phyloP scores from a whole-genome alignment of 2,888 invertebrate species.

The Luffia ferchaultella region DNA sequence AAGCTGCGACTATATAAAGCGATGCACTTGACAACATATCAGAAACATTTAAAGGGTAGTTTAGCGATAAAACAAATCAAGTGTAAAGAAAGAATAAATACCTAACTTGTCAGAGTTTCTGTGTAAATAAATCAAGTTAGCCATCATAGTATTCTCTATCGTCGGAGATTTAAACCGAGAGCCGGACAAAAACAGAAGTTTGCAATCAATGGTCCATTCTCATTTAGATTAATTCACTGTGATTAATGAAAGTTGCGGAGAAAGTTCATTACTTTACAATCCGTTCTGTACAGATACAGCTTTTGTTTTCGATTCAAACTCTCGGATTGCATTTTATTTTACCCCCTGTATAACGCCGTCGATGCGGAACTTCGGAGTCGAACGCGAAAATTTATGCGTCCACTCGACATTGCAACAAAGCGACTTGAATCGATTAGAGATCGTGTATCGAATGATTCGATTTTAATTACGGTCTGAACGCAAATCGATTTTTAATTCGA shows the following conservation, averaged over 20 bases:
- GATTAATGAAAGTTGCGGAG: constrained; percentile 34
- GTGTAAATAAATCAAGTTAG: too few species aligned
- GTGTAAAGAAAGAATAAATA: too few species aligned
- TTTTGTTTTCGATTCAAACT: not conserved
- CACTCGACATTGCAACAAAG: not conserved
- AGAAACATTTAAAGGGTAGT: too few species aligned
- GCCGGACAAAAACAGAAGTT: too few species aligned
- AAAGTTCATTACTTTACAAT: not conserved
- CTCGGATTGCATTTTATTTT: not conserved
- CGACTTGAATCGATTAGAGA: not conserved
- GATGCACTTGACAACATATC: too few species aligned
- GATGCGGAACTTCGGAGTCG: not conserved
- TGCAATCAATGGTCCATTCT: constrained; percentile 14
- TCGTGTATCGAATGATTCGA: not conserved
- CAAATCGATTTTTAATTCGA: not conserved
- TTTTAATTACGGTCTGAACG: not conserved
- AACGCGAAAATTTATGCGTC: not conserved
- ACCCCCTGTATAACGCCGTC: not conserved
- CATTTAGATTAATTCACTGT: constrained; percentile 44
- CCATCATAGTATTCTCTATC: too few species aligned
- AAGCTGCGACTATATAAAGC: too few species aligned
- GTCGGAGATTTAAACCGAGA: too few species aligned
- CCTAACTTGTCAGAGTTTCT: too few species aligned
- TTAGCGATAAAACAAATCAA: too few species aligned
- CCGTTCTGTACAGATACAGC: not conserved